Conservation (phyloP, 1,140 invertebrate species). For the Drosophila punjabiensis region DNA sequence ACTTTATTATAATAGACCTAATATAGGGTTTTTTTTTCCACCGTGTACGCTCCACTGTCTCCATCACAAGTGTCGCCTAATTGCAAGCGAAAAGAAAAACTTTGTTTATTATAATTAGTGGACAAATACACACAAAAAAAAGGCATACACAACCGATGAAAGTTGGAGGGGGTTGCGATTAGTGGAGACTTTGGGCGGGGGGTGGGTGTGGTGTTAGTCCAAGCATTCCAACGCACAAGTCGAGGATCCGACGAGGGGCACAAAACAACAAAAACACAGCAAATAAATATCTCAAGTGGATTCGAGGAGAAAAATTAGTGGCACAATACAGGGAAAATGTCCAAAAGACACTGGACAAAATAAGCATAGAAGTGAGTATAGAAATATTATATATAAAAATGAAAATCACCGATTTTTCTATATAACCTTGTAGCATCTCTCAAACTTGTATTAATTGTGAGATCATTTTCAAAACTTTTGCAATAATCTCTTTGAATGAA, state of each 20-base stretch:
- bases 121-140: conserved; percentile 31
- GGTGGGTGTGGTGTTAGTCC: neutral
- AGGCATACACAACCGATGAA: neutral
- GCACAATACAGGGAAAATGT: conserved; percentile 7
- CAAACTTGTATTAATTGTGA: too few species aligned
- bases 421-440: too few species aligned
- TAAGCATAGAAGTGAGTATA: neutral
- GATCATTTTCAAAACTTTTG: too few species aligned
- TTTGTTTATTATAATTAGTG: conserved; percentile 68
- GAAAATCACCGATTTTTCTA: neutral
- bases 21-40: neutral
- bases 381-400: neutral
- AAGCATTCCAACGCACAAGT: conserved; percentile 6
- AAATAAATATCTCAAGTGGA: conserved; percentile 43
- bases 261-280: conserved; percentile 11
- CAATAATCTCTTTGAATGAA: neutral
- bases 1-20: too few species aligned
- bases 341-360: conserved; percentile 7
- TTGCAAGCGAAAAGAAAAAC: conserved; percentile 49
- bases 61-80: conserved; percentile 39
- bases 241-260: conserved; percentile 16
- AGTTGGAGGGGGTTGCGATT: neutral
- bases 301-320: conserved; percentile 22
- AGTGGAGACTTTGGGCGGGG: neutral
- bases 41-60: neutral